Conservation (phyloP, 1,140 invertebrate species). For the Conopomorpha cramerella region DNA sequence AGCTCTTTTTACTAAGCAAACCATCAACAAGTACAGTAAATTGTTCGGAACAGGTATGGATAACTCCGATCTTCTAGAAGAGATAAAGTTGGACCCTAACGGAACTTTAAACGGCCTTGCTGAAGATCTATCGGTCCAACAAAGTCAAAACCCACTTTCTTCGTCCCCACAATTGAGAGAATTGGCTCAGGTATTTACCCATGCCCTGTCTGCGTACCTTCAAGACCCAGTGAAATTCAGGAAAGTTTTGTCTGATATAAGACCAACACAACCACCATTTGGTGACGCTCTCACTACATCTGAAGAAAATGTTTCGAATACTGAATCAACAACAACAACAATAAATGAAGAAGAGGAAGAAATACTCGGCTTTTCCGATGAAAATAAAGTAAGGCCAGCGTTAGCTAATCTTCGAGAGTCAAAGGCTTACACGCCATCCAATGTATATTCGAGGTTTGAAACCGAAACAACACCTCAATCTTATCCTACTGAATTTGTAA, state of each 20-base stretch:
- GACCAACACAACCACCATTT: conserved; percentile 75
- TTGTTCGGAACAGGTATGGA: conserved; percentile 56
- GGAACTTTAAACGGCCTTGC: conserved; percentile 53
- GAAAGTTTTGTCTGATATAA: conserved; percentile 72
- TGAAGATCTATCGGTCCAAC: conserved; percentile 65
- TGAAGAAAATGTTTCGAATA: conserved; percentile 30
- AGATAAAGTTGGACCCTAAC: conserved; percentile 41
- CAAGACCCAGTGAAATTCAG: conserved; percentile 80
- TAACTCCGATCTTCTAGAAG: conserved; percentile 29
- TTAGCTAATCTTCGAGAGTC: conserved; percentile 27
- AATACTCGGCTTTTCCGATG: conserved; percentile 77
- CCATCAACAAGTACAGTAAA: conserved; percentile 63
- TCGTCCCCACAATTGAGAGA: conserved; percentile 71
- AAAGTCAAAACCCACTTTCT: conserved; percentile 64
- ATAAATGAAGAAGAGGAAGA: conserved; percentile 73
- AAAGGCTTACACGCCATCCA: conserved; percentile 40
- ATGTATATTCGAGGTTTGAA: conserved; percentile 17
- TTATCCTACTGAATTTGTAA: conserved; percentile 8
- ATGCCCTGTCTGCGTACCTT: conserved; percentile 78
- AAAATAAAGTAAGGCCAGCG: conserved; percentile 25
- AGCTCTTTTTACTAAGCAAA: conserved; percentile 61
- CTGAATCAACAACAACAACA: conserved; percentile 56
- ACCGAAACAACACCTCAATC: not conserved
- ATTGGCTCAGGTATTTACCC: conserved; percentile 80
- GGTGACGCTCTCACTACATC: conserved; percentile 36